Conservation (phyloP, 2,888 invertebrate genomes). For the Campoplex capitator region DNA sequence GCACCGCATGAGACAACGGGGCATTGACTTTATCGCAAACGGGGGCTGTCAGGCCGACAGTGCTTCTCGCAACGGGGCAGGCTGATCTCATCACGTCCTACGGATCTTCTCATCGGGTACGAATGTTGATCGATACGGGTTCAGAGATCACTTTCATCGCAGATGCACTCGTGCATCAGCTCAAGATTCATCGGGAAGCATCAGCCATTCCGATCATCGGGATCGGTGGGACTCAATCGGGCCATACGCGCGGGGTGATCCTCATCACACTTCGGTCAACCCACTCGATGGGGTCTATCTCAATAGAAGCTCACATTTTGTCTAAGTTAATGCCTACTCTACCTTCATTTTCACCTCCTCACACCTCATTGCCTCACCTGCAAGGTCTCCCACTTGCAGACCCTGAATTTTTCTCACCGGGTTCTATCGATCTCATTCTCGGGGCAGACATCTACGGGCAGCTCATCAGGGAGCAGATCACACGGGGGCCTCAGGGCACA, state of each 20-base stretch:
- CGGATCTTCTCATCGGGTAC: slow-evolving; percentile 26
- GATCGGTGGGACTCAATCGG: slow-evolving; percentile 28
- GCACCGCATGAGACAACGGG: background rate
- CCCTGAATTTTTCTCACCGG: slow-evolving; percentile 24
- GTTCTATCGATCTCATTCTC: slow-evolving; percentile 22
- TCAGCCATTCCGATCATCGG: slow-evolving; percentile 31
- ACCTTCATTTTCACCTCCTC: slow-evolving; percentile 18
- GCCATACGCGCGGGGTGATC: slow-evolving; percentile 22
- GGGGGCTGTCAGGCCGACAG: background rate
- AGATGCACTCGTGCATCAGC: slow-evolving; percentile 12
- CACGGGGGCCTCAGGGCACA: slow-evolving; percentile 8
- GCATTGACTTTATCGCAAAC: background rate
- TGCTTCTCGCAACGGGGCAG: slow-evolving; percentile 34
- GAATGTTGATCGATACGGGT: slow-evolving; percentile 44
- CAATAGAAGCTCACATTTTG: slow-evolving; percentile 34
- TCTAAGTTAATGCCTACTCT: slow-evolving; percentile 39
- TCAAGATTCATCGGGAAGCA: slow-evolving; percentile 3
- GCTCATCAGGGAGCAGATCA: slow-evolving; percentile 15
- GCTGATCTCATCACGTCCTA: background rate
- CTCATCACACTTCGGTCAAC: background rate
- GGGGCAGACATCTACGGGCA: slow-evolving; percentile 59
- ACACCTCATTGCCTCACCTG: slow-evolving; percentile 20
- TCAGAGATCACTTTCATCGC: slow-evolving; percentile 51
- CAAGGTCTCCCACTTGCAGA: slow-evolving; percentile 53
- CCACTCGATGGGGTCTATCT: background rate